phyloP scores from a whole-genome alignment of 2,797 vertebrate genomes.

The Cryptoprocta ferox region DNA sequence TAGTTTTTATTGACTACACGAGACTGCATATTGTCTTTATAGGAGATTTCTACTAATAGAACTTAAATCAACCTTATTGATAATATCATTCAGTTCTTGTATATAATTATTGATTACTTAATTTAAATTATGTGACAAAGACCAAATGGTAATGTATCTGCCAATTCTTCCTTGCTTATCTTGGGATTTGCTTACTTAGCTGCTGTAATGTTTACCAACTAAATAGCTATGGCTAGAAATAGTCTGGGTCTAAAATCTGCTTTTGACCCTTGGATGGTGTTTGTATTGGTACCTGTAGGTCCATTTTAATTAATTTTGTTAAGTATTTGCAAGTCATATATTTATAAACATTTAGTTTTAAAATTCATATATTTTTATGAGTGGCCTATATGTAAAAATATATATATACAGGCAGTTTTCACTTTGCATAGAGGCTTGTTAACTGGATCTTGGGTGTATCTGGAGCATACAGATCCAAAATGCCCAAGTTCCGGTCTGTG shows the following conservation, averaged over 20 bases:
- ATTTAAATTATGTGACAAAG: not conserved
- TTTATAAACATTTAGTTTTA: not conserved
- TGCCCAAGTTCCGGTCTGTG: not conserved
- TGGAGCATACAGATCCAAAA: not conserved
- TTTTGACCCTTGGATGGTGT: not conserved
- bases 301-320: not conserved
- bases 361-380: not conserved
- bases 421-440: not conserved
- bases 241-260: not conserved
- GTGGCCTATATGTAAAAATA: not conserved
- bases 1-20: not conserved
- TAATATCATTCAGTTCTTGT: not conserved
- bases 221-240: not conserved
- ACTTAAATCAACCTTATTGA: not conserved
- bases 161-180: not conserved
- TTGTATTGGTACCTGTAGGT: not conserved
- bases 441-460: not conserved
- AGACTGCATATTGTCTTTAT: not conserved
- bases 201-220: not conserved
- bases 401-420: not conserved
- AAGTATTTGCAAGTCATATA: not conserved
- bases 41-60: not conserved
- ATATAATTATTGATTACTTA: not conserved
- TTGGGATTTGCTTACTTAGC: not conserved
- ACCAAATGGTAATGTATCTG: not conserved